These are phyloP conservation scores for Hirtodrosophila cameraria DNA, from an alignment of 2,888 invertebrate genomes.

Conservation along the genomic window DNA sequence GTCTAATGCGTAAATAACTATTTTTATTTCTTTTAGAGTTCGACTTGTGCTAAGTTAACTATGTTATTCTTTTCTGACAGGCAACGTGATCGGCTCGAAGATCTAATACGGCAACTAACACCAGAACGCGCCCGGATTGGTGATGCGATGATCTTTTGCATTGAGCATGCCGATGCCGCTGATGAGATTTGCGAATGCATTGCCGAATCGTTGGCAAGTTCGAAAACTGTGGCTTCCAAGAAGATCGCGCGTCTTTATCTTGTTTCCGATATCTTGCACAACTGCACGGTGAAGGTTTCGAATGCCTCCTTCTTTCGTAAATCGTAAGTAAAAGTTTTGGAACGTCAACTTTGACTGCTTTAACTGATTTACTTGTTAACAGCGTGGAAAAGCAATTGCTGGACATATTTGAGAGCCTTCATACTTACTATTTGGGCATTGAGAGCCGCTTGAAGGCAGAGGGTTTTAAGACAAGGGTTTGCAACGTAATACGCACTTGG, in stretches of 20 bases:
- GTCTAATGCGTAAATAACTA: constrained; percentile 80
- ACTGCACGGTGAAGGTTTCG: constrained; percentile 97
- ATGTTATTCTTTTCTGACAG: constrained; percentile 83
- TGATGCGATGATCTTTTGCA: constrained; percentile 99
- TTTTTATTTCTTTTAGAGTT: too few species aligned
- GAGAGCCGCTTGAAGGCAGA: constrained; percentile 96
- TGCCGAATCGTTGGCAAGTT: constrained; percentile 92
- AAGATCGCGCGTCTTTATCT: constrained; percentile 97
- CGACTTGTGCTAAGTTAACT: background rate
- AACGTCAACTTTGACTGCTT: fast-evolving
- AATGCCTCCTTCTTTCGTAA: constrained; percentile 97
- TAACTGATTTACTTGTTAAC: constrained; percentile 18
- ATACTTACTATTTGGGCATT: constrained; percentile 89
- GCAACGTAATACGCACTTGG: constrained; percentile 97
- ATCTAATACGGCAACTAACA: constrained; percentile 93
- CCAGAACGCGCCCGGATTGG: constrained; percentile 93
- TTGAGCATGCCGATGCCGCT: constrained; percentile 98
- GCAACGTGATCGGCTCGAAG: constrained; percentile 96
- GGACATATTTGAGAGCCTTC: constrained; percentile 91
- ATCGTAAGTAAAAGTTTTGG: constrained; percentile 86
- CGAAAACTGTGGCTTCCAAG: constrained; percentile 91
- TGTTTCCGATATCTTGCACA: constrained; percentile 97
- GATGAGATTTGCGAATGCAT: constrained; percentile 97
- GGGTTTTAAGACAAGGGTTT: constrained; percentile 95
- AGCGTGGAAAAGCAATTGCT: constrained; percentile 93